Conservation (phyloP, 2,888 invertebrate genomes). For the Dryobotodes eremita region DNA sequence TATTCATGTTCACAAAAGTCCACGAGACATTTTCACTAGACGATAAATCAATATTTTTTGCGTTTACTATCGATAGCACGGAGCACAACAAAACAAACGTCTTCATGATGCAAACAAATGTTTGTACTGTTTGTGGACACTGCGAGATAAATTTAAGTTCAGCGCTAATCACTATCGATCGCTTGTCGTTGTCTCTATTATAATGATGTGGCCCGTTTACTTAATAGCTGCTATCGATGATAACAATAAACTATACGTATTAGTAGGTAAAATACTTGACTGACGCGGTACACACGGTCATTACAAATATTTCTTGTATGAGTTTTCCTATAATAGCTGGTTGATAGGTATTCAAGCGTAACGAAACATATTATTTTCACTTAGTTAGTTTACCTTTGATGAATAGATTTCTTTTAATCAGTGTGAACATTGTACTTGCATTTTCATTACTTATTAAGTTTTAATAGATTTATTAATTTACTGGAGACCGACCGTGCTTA, state of each 20-base stretch:
- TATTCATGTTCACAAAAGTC: slow-evolving; percentile 82
- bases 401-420: slow-evolving; percentile 39
- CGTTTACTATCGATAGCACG: slow-evolving; percentile 50
- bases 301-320: slow-evolving; percentile 41
- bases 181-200: slow-evolving; percentile 28
- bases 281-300: slow-evolving; percentile 8
- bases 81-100: slow-evolving; percentile 58
- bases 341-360: slow-evolving; percentile 29
- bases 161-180: slow-evolving; percentile 52
- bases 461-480: slow-evolving; percentile 3
- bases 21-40: slow-evolving; percentile 71
- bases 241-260: slow-evolving; percentile 29
- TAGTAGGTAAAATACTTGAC: slow-evolving; percentile 15
- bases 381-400: slow-evolving; percentile 26
- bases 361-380: slow-evolving; percentile 56
- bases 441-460: slow-evolving; percentile 22
- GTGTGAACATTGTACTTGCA: slow-evolving; percentile 7
- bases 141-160: slow-evolving; percentile 45
- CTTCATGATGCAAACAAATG: slow-evolving; percentile 59
- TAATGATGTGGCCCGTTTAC: slow-evolving; percentile 56
- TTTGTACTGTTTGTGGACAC: slow-evolving; percentile 53
- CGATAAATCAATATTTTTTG: slow-evolving; percentile 63
- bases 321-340: slow-evolving; percentile 16
- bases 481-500: no score
- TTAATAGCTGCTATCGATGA: slow-evolving; percentile 57